A percentile compares a stretch with the other conserved stretches of the same genome.
Conservation (phyloP, 2,113 vertebrate genomes). For the Apaloderma vittatum region DNA sequence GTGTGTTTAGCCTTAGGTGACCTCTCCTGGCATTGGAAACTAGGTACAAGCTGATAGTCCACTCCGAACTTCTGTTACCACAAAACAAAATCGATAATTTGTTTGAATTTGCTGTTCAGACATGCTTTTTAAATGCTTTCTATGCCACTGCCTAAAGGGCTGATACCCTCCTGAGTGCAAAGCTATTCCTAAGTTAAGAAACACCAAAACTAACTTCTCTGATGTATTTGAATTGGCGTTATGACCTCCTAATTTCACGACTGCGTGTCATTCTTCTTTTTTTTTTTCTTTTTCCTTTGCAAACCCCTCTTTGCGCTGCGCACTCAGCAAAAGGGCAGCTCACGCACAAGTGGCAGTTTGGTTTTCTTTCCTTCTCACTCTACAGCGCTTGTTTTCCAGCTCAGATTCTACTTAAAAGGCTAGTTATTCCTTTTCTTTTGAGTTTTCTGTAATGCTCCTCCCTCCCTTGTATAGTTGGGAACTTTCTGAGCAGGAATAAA, state of each 20-base stretch:
- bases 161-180: neutral
- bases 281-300: neutral
- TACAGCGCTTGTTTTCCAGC: neutral
- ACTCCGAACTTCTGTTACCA: neutral
- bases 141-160: neutral
- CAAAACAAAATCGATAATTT: neutral
- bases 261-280: neutral
- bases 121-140: neutral
- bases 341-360: neutral
- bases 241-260: neutral
- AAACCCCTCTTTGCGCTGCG: neutral
- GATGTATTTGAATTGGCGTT: neutral
- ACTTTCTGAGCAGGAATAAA: neutral
- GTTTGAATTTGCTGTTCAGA: neutral
- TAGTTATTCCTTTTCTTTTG: conserved; percentile 8
- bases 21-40: neutral
- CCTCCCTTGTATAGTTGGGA: neutral
- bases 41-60: neutral
- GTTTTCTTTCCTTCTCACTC: neutral
- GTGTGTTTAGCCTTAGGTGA: neutral
- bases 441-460: neutral
- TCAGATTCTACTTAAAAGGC: neutral
- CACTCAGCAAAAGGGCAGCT: neutral
- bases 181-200: neutral
- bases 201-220: neutral